phyloP scores from a whole-genome alignment of 2,113 vertebrate genomes.

The Sinocyclocheilus rhinocerous region DNA sequence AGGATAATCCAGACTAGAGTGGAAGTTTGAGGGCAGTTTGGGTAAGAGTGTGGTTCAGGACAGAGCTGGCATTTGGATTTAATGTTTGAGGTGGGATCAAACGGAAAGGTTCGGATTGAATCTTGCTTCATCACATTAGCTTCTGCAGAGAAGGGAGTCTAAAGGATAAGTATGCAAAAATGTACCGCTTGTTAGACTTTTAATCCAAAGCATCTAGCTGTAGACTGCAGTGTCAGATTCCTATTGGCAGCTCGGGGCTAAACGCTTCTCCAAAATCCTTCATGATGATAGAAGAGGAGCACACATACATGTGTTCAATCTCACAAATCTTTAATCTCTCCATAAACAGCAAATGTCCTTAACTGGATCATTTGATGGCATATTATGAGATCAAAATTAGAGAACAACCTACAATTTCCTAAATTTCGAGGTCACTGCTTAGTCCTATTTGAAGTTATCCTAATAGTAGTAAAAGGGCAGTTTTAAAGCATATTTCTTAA shows the following conservation, averaged over 20 bases:
- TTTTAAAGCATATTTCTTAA: too few species aligned
- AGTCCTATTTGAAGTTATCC: too few species aligned
- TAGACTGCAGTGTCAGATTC: neutral
- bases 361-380: neutral
- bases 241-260: neutral
- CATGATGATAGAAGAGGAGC: neutral
- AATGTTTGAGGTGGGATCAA: slow-evolving; percentile 16
- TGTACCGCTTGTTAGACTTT: neutral
- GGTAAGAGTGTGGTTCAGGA: neutral
- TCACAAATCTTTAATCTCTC: neutral
- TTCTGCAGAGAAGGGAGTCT: slow-evolving; percentile 6
- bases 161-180: slow-evolving; percentile 20
- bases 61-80: neutral
- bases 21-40: neutral
- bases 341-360: neutral
- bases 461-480: too few species aligned
- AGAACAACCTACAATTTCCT: too few species aligned
- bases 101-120: neutral
- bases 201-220: neutral
- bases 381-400: too few species aligned
- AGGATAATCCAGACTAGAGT: neutral
- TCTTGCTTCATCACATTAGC: neutral
- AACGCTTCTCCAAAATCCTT: neutral
- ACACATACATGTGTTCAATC: neutral
- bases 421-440: too few species aligned